Conservation (phyloP, 2,888 invertebrate species). For the Scrobipalpa costella region DNA sequence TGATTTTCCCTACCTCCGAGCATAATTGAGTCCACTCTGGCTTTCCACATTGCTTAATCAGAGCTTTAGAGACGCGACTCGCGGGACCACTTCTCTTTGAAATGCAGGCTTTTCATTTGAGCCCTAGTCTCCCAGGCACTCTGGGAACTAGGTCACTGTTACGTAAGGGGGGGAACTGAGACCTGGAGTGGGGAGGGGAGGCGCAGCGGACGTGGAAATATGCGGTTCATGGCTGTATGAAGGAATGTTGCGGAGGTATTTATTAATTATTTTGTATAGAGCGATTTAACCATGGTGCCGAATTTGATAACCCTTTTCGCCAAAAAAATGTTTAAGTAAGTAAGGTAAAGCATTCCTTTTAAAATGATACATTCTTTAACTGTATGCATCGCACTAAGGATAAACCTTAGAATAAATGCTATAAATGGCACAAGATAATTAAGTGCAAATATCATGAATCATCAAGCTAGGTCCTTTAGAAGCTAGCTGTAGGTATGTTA, state of each 20-base stretch:
- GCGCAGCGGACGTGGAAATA: constrained; percentile 9
- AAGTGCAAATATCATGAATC: too few species aligned
- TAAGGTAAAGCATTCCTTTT: too few species aligned
- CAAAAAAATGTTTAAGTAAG: too few species aligned
- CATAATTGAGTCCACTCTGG: background rate
- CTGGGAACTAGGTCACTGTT: constrained; percentile 17
- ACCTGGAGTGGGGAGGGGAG: constrained; percentile 11
- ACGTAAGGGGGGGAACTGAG: constrained; percentile 16
- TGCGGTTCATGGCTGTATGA: constrained; percentile 10
- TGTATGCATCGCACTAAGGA: too few species aligned
- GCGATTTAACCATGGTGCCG: background rate
- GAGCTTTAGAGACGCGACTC: background rate
- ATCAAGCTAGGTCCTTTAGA: too few species aligned
- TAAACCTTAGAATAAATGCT: too few species aligned
- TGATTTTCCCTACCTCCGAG: background rate
- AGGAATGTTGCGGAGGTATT: background rate
- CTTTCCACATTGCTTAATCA: background rate
- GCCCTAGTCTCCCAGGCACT: constrained; percentile 3
- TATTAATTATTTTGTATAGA: background rate
- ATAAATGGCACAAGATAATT: too few species aligned
- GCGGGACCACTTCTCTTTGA: background rate
- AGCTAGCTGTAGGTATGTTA: too few species aligned
- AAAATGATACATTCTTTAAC: too few species aligned
- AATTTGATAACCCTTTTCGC: too few species aligned
- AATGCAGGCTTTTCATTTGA: constrained; percentile 15